Conservation (phyloP, 2,888 invertebrate genomes). For the Synanthedon andrenaeformis region DNA sequence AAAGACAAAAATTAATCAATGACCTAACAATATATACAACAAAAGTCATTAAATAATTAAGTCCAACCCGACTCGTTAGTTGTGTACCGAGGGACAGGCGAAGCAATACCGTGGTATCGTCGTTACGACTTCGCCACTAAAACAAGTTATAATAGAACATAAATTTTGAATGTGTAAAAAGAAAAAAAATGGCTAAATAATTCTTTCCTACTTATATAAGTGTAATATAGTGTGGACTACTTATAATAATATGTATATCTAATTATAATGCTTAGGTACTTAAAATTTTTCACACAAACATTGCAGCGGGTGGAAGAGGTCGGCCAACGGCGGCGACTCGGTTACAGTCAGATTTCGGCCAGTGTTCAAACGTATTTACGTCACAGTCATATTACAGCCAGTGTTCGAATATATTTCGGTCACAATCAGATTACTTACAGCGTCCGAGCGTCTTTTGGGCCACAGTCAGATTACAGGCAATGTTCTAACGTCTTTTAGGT, state of each 20-base stretch:
- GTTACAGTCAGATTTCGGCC: background rate
- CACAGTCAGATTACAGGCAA: too few relatives aligned
- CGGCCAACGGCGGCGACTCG: slow-evolving; percentile 11
- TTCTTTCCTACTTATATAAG: slow-evolving; percentile 69
- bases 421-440: too few relatives aligned
- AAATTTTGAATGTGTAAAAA: slow-evolving; percentile 69
- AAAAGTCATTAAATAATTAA: slow-evolving; percentile 70
- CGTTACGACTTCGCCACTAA: slow-evolving; percentile 54
- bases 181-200: slow-evolving; percentile 63
- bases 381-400: too few relatives aligned
- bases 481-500: too few relatives aligned
- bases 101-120: slow-evolving; percentile 43
- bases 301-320: slow-evolving; percentile 29
- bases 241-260: slow-evolving; percentile 66
- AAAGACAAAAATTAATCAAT: slow-evolving; percentile 69
- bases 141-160: slow-evolving; percentile 65
- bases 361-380: too few relatives aligned
- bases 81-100: slow-evolving; percentile 39
- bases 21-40: slow-evolving; percentile 72
- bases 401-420: too few relatives aligned
- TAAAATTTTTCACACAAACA: slow-evolving; percentile 64
- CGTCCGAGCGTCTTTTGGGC: too few relatives aligned
- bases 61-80: slow-evolving; percentile 56
- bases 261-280: slow-evolving; percentile 60
- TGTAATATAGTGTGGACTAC: slow-evolving; percentile 71